These are phyloP conservation scores for Chymomyza procnemis DNA, from an alignment of 2,888 invertebrate genomes.

Conservation along the genomic window DNA sequence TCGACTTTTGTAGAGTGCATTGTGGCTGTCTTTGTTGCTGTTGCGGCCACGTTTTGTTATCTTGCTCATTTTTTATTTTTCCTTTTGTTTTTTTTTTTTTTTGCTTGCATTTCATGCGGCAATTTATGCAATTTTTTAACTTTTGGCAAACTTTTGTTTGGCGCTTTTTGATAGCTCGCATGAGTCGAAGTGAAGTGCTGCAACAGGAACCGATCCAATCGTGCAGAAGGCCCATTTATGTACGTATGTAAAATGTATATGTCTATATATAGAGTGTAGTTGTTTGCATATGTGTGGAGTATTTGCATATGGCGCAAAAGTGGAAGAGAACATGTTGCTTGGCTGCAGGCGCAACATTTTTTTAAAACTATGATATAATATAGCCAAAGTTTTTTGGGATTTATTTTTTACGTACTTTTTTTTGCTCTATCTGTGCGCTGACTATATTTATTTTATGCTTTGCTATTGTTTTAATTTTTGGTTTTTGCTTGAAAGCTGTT, in stretches of 20 bases:
- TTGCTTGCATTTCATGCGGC: conserved; percentile 21
- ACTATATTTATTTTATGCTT: not conserved
- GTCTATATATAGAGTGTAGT: conserved; percentile 33
- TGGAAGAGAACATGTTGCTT: conserved; percentile 10
- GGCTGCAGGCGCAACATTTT: conserved; percentile 28
- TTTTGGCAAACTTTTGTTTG: conserved; percentile 57
- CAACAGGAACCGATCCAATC: conserved; percentile 42
- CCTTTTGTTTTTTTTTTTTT: conserved; percentile 10
- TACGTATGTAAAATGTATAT: not conserved
- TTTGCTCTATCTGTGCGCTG: not conserved
- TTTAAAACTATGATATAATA: conserved; percentile 50
- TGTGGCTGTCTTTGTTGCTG: not conserved
- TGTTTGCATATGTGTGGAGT: not conserved
- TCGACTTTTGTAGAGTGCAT: conserved; percentile 46
- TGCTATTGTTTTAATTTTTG: not conserved
- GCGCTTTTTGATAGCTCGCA: conserved; percentile 44
- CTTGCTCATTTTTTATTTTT: not conserved
- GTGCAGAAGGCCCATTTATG: conserved; percentile 57
- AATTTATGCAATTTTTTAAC: conserved; percentile 58
- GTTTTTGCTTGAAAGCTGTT: not conserved
- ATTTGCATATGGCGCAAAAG: conserved; percentile 62
- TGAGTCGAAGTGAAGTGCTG: not conserved
- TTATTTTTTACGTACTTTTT: conserved; percentile 15
- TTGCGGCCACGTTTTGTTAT: not conserved
- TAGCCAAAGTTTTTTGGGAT: conserved; percentile 43